Percentiles rank a stretch among this genome's conserved stretches.
phyloP scores from a whole-genome alignment of 2,797 vertebrate species.

The Helicolenus hilgendorfi region DNA sequence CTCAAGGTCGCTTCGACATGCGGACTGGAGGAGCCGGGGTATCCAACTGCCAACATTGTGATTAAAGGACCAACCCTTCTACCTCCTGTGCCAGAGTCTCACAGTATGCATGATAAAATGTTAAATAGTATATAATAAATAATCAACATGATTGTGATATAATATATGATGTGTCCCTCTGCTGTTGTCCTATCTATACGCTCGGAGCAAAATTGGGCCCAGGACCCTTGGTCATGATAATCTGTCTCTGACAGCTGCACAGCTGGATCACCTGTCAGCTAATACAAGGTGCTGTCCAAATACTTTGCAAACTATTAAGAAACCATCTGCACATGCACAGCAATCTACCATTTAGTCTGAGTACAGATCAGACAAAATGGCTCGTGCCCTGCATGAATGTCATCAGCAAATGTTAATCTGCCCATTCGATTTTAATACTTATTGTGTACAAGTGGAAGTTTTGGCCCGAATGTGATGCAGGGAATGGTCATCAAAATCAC shows the following conservation, averaged over 20 bases:
- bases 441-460: not conserved
- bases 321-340: not conserved
- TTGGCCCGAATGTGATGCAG: not conserved
- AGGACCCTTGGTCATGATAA: not conserved
- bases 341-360: not conserved
- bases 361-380: not conserved
- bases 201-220: too few species aligned
- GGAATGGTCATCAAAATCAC: not conserved
- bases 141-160: not conserved
- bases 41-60: too few species aligned
- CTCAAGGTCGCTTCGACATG: too few species aligned
- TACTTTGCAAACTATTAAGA: not conserved
- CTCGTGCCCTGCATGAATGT: not conserved
- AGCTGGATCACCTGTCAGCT: constrained; percentile 2
- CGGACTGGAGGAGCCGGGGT: too few species aligned
- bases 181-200: not conserved
- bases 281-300: not conserved
- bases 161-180: not conserved
- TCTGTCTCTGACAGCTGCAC: not conserved
- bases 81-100: not conserved
- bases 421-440: not conserved
- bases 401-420: not conserved
- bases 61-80: not conserved
- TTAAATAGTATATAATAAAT: not conserved
- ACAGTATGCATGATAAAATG: not conserved